phyloP scores from a whole-genome alignment of 2,888 invertebrate genomes.

The Scaptomyza tumidula region DNA sequence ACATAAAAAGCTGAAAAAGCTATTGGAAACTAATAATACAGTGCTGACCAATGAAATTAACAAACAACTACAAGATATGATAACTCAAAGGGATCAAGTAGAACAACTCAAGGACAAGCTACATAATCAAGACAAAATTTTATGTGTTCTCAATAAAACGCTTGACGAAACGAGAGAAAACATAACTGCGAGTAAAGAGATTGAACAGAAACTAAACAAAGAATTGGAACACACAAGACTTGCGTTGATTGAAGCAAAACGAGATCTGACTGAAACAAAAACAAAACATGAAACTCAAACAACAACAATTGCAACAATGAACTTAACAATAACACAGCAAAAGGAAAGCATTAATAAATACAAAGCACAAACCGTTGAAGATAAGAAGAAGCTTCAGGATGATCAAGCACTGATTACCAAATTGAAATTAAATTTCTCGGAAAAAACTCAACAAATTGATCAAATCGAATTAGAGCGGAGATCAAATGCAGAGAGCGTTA shows the following conservation, averaged over 20 bases:
- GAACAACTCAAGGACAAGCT: no score
- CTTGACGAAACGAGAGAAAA: neutral
- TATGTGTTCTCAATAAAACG: no score
- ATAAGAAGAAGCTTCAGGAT: fast-evolving
- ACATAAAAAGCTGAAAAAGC: no score
- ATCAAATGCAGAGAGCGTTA: neutral
- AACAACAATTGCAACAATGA: neutral
- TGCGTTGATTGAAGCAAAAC: no score
- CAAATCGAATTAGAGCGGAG: neutral
- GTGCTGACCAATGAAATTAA: fast-evolving
- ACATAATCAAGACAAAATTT: neutral
- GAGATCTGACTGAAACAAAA: neutral
- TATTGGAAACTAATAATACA: fast-evolving
- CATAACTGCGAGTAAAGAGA: neutral
- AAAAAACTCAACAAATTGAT: neutral
- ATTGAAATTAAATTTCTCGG: fast-evolving
- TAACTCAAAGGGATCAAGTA: no score
- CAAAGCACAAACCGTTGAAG: no score
- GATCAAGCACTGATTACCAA: neutral
- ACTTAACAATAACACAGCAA: neutral
- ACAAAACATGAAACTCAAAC: neutral
- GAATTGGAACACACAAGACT: neutral
- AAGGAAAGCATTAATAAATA: neutral
- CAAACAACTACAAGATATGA: no score
- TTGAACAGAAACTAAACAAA: neutral